Base-by-base conservation (phyloP, 2,888 invertebrate species). In the Pollenia griseotomentosa region DNA sequence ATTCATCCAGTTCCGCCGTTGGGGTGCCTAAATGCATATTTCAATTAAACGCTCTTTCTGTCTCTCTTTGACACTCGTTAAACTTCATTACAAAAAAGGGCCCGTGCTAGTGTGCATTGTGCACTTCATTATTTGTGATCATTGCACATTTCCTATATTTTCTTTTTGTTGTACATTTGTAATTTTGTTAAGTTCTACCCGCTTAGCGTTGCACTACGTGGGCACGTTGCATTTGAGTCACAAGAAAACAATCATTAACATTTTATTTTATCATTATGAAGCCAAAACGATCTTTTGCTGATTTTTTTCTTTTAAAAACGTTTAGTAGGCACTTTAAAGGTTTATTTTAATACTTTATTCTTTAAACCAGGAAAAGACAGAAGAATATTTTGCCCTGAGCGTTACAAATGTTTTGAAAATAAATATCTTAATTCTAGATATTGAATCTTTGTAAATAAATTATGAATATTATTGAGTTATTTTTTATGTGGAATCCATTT, bases 1-100 rank as follows among this genome's bases (percentile, higher is more conserved):
- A 83, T 53, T 66, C 81, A 59, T 83, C 84, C 84, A 83, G 87
- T 83, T 86, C 82, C 87, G 84, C 87, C 65, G 88, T 79, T 59
- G 83, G 81, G 16, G 63, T 71, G 83, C 55, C 85, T 53, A 65
- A 68, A 74, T 42, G 40, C 33, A 42, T 16, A 42, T 42, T 53
- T 33, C 33, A 33, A 33, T 33, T 10, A 12, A 23, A 51, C 11
- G 5, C 19, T 66, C 48, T 51, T 42, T 40, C 55, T 14, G 8
- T n/a, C 48, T 48, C 42, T 42, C 19, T 14, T 8, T 6, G 0
- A n/a, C 53, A 42, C 63, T 51, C 19, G 57, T 14, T 70, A 1
- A 16, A 10, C 23, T 23, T 33, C 33, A 4, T 61, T 70, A 14
- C 48, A 4, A n/a, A 12, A 8, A 53, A 77, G 16, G 12, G 11